Percentiles rank a stretch among this genome's conserved stretches.
Conservation (phyloP, 1,140 invertebrate genomes). For the Thaumetopoea pityocampa region DNA sequence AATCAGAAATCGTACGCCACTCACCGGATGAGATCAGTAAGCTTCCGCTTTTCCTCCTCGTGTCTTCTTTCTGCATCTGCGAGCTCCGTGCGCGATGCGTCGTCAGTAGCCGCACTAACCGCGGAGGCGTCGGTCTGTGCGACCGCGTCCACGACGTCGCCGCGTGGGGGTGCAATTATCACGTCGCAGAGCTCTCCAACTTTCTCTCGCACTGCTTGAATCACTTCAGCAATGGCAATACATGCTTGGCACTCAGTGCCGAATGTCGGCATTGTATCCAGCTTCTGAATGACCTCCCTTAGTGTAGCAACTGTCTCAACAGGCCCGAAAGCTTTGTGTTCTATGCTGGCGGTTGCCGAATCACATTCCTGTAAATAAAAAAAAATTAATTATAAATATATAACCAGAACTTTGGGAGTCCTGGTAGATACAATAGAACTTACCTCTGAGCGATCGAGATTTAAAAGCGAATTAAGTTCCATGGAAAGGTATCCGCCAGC, state of each 20-base stretch:
- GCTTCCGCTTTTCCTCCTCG: slow-evolving; percentile 34
- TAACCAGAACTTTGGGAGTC: neutral
- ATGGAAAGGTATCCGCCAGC: slow-evolving; percentile 35
- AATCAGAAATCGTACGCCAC: slow-evolving; percentile 5
- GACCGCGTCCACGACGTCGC: neutral
- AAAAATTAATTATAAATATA: neutral
- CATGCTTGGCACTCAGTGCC: slow-evolving; percentile 22
- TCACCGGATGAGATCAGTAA: slow-evolving; percentile 38
- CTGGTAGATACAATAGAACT: too few relatives aligned
- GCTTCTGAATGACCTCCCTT: slow-evolving; percentile 12
- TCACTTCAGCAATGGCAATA: neutral
- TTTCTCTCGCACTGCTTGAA: slow-evolving; percentile 10
- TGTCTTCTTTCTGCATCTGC: slow-evolving; percentile 19
- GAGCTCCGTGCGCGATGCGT: slow-evolving; percentile 6
- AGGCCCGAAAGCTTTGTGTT: slow-evolving; percentile 20
- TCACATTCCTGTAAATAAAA: slow-evolving; percentile 31
- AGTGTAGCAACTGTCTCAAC: slow-evolving; percentile 18
- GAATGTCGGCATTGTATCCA: neutral
- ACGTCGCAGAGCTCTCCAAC: slow-evolving; percentile 20
- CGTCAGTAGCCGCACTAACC: too few relatives aligned
- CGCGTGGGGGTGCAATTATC: neutral
- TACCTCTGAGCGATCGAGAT: slow-evolving; percentile 9
- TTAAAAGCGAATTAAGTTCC: slow-evolving; percentile 10
- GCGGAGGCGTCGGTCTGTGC: slow-evolving; percentile 12
- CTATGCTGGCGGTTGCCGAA: slow-evolving; percentile 24